Evolutionary conservation across 2,113 vertebrate species (phyloP).

Genomic region (Quiscalus mexicanus): DNA sequence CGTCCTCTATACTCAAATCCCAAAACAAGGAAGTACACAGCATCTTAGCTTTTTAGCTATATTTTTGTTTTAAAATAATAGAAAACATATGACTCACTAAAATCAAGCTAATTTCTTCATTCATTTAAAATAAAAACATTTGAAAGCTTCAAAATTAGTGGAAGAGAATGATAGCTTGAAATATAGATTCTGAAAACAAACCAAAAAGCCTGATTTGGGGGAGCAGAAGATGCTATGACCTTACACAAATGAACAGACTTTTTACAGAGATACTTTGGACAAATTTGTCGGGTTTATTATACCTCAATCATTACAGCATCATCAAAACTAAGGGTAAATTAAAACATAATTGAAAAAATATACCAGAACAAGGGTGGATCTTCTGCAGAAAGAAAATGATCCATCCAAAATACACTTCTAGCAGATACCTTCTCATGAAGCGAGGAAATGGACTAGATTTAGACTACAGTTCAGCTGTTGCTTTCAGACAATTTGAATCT

Average conservation of each 20-base stretch:
- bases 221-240: background rate
- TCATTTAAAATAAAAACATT: background rate
- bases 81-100: background rate
- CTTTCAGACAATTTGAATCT: background rate
- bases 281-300: background rate
- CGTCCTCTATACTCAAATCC: background rate
- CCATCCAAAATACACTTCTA: background rate
- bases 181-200: background rate
- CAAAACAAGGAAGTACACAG: accelerated
- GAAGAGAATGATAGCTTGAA: background rate
- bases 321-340: background rate
- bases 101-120: background rate
- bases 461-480: background rate
- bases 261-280: background rate
- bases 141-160: background rate
- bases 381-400: background rate
- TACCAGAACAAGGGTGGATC: background rate
- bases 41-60: background rate
- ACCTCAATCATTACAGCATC: background rate
- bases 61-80: background rate
- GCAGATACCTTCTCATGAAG: background rate
- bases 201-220: background rate
- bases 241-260: background rate
- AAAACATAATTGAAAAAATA: background rate
- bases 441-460: background rate